Conservation (phyloP, 1,140 invertebrate species). For the Trialeurodes vaporariorum region DNA sequence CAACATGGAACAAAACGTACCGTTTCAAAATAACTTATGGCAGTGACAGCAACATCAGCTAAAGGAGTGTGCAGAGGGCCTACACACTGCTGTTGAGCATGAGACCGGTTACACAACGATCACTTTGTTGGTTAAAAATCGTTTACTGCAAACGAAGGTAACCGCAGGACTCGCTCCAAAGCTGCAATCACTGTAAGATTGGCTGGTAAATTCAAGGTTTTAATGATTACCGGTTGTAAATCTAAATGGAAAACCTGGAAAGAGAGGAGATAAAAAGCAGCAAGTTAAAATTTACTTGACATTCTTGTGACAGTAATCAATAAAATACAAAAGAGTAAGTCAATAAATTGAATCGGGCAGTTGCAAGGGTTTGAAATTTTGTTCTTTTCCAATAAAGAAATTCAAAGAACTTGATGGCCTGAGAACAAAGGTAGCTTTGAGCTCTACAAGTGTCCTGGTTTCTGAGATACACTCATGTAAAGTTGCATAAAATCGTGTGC, state of each 20-base stretch:
- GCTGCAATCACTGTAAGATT: constrained; percentile 47
- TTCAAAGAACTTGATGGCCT: too few relatives aligned
- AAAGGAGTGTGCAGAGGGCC: constrained; percentile 90
- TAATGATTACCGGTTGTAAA: constrained; percentile 26
- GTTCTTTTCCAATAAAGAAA: too few relatives aligned
- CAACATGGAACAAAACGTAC: too few relatives aligned
- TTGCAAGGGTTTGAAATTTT: too few relatives aligned
- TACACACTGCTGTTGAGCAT: constrained; percentile 94
- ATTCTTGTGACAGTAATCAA: neutral
- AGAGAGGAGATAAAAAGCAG: constrained; percentile 8
- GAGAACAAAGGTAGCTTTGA: too few relatives aligned
- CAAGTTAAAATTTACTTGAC: neutral
- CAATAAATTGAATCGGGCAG: too few relatives aligned
- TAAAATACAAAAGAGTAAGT: too few relatives aligned
- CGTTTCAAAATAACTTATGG: constrained; percentile 57
- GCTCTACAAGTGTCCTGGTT: too few relatives aligned
- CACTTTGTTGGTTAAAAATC: constrained; percentile 89
- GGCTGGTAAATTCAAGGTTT: constrained; percentile 37
- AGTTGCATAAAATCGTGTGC: too few relatives aligned
- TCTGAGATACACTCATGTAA: too few relatives aligned
- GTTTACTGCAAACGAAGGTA: constrained; percentile 87
- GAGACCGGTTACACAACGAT: constrained; percentile 90
- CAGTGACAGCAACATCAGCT: constrained; percentile 87
- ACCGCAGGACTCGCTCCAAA: constrained; percentile 66
- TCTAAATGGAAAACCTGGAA: constrained; percentile 42